phyloP scores from a whole-genome alignment of 2,797 vertebrate species.

The Acomys russatus region DNA sequence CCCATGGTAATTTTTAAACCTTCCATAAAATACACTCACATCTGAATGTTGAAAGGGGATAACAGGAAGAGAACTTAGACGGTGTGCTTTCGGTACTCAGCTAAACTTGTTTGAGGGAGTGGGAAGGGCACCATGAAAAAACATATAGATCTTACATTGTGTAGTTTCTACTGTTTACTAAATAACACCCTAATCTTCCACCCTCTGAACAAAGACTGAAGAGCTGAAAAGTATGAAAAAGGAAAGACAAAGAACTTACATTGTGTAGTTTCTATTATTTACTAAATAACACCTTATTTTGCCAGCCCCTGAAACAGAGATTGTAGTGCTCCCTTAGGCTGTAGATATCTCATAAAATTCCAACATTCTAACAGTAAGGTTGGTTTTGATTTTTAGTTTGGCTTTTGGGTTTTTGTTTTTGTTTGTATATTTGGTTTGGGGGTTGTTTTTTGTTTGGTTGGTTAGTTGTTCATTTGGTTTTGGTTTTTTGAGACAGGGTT shows the following conservation, averaged over 20 bases:
- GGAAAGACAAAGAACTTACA: background rate
- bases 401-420: too few relatives aligned
- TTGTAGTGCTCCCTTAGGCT: background rate
- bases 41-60: background rate
- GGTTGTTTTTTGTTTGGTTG: too few relatives aligned
- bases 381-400: too few relatives aligned
- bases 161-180: background rate
- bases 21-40: background rate
- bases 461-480: too few relatives aligned
- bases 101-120: background rate
- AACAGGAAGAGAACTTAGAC: background rate
- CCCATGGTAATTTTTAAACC: background rate
- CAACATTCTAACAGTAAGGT: too few relatives aligned
- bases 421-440: too few relatives aligned
- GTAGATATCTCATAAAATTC: background rate
- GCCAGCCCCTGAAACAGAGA: background rate
- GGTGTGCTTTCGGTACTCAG: background rate
- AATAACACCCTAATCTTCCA: background rate
- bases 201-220: background rate
- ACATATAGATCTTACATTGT: background rate
- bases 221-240: background rate
- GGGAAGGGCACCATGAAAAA: background rate
- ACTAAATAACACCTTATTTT: background rate
- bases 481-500: too few relatives aligned
- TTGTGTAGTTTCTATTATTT: constrained; percentile 2